phyloP scores from a whole-genome alignment of 2,888 invertebrate genomes.

The Himalopsyche japonica region DNA sequence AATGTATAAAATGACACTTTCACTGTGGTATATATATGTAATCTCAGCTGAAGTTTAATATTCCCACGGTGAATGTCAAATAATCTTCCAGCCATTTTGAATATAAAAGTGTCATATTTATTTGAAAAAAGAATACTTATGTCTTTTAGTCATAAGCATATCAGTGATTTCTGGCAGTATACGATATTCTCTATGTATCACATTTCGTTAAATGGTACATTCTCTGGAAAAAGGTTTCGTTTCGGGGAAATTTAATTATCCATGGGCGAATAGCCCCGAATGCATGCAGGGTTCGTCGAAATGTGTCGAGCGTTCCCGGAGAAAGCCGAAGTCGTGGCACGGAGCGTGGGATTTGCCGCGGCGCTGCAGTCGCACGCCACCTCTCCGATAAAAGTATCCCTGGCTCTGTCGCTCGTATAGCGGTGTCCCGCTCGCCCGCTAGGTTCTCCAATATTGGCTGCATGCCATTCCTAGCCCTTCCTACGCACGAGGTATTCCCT shows the following conservation, averaged over 20 bases:
- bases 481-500: background rate
- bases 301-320: conserved; percentile 44
- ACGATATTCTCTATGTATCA: no score
- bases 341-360: conserved; percentile 62
- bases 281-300: conserved; percentile 8
- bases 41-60: no score
- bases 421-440: background rate
- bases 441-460: background rate
- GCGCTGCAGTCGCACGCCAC: conserved; percentile 71
- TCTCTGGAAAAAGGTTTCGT: background rate
- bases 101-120: no score
- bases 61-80: no score
- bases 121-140: no score
- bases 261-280: background rate
- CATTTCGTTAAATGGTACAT: background rate
- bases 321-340: conserved; percentile 49
- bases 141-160: no score
- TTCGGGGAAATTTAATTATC: background rate
- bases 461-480: background rate
- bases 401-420: background rate
- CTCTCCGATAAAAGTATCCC: conserved; percentile 41
- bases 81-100: no score
- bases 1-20: no score
- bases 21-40: no score
- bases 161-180: no score